Base-by-base conservation (phyloP, 2,113 vertebrate species). In the Alectura lathami region DNA sequence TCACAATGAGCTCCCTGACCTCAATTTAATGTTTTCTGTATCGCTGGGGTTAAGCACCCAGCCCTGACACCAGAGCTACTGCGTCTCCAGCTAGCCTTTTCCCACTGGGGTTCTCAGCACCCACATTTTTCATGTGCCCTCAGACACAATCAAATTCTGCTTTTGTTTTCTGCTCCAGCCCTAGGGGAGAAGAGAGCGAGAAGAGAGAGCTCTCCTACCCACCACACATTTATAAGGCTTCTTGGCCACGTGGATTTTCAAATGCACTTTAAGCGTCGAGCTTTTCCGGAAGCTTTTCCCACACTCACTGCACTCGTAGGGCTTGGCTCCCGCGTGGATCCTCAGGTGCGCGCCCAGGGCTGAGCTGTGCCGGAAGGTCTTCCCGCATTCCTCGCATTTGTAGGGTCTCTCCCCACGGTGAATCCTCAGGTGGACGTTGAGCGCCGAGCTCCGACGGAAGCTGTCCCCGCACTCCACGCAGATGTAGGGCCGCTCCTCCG, bases 171-270 rank as follows among this genome's bases (percentile, higher is more conserved):
- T n/a, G 9, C 42, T 83, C 54, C 6, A 0, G 29, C 47, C 11
- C 88, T 92, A 86, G 0, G 86, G 83, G 57, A 95, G 63, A 68
- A 91, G 96, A 1, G 95, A 97, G 47, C 6, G 17, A 47, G 96
- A 94, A 45, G 93, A 62, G 24, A 97, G 93, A 1, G 34, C 92
- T 81, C 93, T 97, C 51, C 96, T 94, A 48, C 95, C 95, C 85
- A 94, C 69, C 7, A 93, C 89, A 42, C 98, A 98, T 21, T 98
- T 98, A 42, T 98, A 98, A 4, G 98, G 98, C 17, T 98, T 98
- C 82, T 98, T 98, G 4, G 98, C 97, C 0, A 91, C 96, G 30
- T 99, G 98, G 59, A 98, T 98, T 85, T 98, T 97, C 96, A 98
- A 98, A 96, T 99, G 99, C 42, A 97, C 97, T 68, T 94, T 95